A percentile compares a stretch with the other conserved stretches of the same genome.
phyloP scores from a whole-genome alignment of 2,113 vertebrate species.

The Leptodactylus fuscus region DNA sequence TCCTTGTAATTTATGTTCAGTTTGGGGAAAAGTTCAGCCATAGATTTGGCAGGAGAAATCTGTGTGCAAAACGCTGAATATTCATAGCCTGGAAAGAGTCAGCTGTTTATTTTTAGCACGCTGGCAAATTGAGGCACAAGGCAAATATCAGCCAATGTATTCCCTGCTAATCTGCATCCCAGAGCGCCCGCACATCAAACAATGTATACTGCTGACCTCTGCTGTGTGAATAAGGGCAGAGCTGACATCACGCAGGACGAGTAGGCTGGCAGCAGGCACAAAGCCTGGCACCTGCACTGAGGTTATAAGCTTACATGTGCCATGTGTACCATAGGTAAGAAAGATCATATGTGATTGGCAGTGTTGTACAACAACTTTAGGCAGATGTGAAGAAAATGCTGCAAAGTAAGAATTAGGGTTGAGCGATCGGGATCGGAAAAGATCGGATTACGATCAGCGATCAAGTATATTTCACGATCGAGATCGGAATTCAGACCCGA shows the following conservation, averaged over 20 bases:
- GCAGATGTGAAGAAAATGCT: too few relatives aligned
- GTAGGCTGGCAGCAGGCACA: neutral
- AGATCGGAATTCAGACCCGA: too few relatives aligned
- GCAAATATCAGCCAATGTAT: conserved; percentile 1
- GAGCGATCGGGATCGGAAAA: too few relatives aligned
- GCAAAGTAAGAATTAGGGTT: too few relatives aligned
- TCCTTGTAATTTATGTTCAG: conserved; percentile 52
- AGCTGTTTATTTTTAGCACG: conserved; percentile 49
- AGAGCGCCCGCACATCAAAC: neutral
- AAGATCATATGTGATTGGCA: too few relatives aligned
- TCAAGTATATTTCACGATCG: too few relatives aligned
- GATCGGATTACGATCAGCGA: too few relatives aligned
- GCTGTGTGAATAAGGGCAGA: neutral
- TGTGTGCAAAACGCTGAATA: conserved; percentile 50
- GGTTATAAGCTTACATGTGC: neutral
- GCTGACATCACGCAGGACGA: neutral
- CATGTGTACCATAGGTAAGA: too few relatives aligned
- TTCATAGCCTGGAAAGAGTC: conserved; percentile 44
- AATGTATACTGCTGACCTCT: neutral
- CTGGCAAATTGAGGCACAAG: conserved; percentile 21
- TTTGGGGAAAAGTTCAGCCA: conserved; percentile 56
- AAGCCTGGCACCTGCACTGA: too few relatives aligned
- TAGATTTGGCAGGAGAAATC: conserved; percentile 54
- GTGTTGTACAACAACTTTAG: too few relatives aligned
- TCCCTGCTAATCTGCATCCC: neutral